phyloP scores from a whole-genome alignment of 1,140 invertebrate species.

The Oncopeltus fasciatus region DNA sequence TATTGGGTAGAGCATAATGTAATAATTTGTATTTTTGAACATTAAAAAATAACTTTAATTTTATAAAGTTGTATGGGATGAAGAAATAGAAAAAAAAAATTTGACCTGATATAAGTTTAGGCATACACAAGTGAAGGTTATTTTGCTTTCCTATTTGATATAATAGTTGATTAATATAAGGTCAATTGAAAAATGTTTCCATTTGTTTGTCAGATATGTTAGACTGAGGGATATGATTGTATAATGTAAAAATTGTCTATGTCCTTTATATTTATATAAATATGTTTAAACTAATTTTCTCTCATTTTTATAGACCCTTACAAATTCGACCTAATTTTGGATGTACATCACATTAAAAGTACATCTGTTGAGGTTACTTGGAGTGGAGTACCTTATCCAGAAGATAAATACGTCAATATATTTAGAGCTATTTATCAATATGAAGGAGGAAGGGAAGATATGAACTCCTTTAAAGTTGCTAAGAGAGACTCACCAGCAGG shows the following conservation, averaged over 20 bases:
- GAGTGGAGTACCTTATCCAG: conserved; percentile 68
- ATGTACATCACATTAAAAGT: conserved; percentile 55
- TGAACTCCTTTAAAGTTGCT: conserved; percentile 68
- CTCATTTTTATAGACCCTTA: conserved; percentile 46
- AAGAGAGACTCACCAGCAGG: conserved; percentile 54
- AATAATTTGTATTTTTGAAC: too few species aligned
- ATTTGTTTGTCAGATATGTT: too few species aligned
- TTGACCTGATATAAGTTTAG: too few species aligned
- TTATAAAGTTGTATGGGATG: too few species aligned
- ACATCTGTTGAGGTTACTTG: conserved; percentile 61
- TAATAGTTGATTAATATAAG: too few species aligned
- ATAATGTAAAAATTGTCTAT: not conserved
- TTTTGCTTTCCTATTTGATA: too few species aligned
- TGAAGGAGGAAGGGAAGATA: conserved; percentile 56
- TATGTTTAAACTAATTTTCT: not conserved
- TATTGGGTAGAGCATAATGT: too few species aligned
- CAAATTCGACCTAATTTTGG: conserved; percentile 60
- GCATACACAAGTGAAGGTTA: too few species aligned
- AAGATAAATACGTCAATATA: conserved; percentile 82
- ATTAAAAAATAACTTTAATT: too few species aligned
- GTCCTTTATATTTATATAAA: not conserved
- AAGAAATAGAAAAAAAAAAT: too few species aligned
- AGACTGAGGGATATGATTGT: too few species aligned
- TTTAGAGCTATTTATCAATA: conserved; percentile 71
- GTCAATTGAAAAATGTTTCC: too few species aligned